Percentiles rank a stretch among this genome's conserved stretches.
Conservation (phyloP, 2,888 invertebrate genomes). For the Laothoe populi region DNA sequence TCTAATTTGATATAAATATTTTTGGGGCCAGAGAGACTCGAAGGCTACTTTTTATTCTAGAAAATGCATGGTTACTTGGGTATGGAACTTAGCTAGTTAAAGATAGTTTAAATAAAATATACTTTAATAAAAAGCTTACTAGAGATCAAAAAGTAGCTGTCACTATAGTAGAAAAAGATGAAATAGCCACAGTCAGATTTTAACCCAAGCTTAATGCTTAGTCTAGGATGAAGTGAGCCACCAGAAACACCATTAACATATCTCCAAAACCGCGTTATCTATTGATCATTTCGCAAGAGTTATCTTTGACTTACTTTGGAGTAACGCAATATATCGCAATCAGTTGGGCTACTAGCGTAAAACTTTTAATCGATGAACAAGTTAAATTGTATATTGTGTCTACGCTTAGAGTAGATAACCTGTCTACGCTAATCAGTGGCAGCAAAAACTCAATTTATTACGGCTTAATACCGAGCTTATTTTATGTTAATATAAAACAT, state of each 20-base stretch:
- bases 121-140: no score
- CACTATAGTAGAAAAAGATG: no score
- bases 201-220: no score
- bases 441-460: constrained; percentile 16
- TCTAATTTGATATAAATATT: no score
- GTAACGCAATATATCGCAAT: constrained; percentile 23
- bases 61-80: no score
- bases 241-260: not conserved
- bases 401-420: no score
- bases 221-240: not conserved
- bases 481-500: constrained; percentile 10
- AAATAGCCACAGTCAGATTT: no score
- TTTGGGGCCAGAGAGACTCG: no score
- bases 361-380: constrained; percentile 26
- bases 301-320: constrained; percentile 20
- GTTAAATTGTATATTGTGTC: constrained; percentile 16
- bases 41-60: no score
- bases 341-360: constrained; percentile 13
- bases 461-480: constrained; percentile 1
- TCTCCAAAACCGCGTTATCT: constrained; percentile 12
- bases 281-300: constrained; percentile 3
- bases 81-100: no score
- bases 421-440: not conserved
- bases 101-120: no score
- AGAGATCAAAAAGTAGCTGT: no score